A percentile compares a stretch with the other conserved stretches of the same genome.
These are phyloP conservation scores for Colossoma macropomum DNA, from an alignment of 2,113 vertebrate species.

Conservation along the genomic window DNA sequence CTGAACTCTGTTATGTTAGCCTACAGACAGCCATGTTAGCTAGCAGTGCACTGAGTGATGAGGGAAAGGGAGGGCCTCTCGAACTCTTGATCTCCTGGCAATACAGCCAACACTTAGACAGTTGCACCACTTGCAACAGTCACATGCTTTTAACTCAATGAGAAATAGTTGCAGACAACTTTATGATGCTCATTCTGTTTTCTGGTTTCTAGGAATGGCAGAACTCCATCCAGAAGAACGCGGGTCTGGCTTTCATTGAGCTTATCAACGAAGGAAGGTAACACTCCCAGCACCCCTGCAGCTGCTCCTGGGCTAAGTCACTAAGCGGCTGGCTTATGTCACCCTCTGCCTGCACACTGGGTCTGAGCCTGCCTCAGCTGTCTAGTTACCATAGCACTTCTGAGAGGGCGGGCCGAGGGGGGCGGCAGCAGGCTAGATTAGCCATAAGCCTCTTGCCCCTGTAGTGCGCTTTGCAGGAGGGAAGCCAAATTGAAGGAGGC, in stretches of 20 bases:
- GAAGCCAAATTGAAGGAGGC: conserved; percentile 48
- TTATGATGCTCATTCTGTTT: not conserved
- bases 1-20: no score
- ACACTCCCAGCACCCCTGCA: conserved; percentile 21
- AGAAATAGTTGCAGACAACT: not conserved
- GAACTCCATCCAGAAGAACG: conserved; percentile 99
- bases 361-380: not conserved
- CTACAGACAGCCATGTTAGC: not conserved
- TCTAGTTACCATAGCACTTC: not conserved
- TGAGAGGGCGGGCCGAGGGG: not conserved
- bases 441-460: conserved; percentile 49
- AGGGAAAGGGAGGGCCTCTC: no score
- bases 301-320: not conserved
- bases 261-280: conserved; percentile 99
- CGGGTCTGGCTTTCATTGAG: conserved; percentile 97
- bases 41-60: no score
- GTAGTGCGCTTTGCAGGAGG: conserved; percentile 17
- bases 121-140: no score
- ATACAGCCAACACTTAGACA: not conserved
- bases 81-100: no score
- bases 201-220: conserved; percentile 93
- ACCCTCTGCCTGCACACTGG: conserved; percentile 13
- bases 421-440: conserved; percentile 45
- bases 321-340: conserved; percentile 11
- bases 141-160: no score